Conservation (phyloP, 2,888 invertebrate species). For the Drosophila neotestacea region DNA sequence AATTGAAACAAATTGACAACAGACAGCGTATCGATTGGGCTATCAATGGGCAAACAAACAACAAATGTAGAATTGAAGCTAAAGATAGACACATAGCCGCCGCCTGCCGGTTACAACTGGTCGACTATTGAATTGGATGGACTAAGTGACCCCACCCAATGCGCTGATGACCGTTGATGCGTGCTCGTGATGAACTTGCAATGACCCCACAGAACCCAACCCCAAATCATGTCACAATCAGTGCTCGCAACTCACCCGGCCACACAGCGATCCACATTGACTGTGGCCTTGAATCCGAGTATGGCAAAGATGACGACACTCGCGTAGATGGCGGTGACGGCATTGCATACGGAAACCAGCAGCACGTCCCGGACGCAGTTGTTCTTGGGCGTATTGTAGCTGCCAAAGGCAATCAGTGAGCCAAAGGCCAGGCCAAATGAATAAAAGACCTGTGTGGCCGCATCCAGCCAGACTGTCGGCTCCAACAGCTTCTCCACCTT, state of each 20-base stretch:
- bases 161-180: constrained; percentile 46
- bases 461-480: constrained; percentile 97
- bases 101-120: constrained; percentile 71
- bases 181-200: constrained; percentile 49
- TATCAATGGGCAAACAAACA: constrained; percentile 61
- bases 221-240: constrained; percentile 3
- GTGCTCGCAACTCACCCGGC: constrained; percentile 87
- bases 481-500: constrained; percentile 95
- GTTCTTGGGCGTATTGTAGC: constrained; percentile 97
- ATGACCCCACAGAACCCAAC: constrained; percentile 37
- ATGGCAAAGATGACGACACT: constrained; percentile 98
- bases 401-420: constrained; percentile 97
- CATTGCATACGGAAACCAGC: constrained; percentile 96
- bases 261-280: constrained; percentile 94
- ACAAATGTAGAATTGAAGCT: constrained; percentile 27
- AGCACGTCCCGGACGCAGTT: constrained; percentile 97
- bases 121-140: constrained; percentile 13
- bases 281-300: constrained; percentile 97
- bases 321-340: constrained; percentile 97
- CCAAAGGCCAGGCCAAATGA: constrained; percentile 98
- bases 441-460: constrained; percentile 98
- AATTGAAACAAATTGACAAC: constrained; percentile 78
- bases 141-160: constrained; percentile 39
- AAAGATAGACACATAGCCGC: constrained; percentile 53
- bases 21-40: constrained; percentile 69